Percentiles rank a stretch among this genome's conserved stretches.
Evolutionary conservation across 1,140 invertebrate genomes (phyloP).

Genomic region (Antheraea pernyi): DNA sequence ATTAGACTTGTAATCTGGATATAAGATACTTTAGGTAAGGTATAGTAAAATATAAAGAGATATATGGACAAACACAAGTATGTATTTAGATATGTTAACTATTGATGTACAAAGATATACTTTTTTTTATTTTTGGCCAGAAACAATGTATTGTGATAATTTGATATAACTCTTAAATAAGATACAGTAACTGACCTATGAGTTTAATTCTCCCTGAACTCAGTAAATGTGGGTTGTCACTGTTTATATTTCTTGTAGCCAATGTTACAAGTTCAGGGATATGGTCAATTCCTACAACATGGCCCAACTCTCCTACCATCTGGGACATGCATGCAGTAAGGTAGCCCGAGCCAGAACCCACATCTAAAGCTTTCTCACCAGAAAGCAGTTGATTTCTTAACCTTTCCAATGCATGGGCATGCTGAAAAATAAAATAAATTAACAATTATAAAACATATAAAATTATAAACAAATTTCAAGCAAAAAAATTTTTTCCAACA

Average conservation of each 20-base stretch:
- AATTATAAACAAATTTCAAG: too few relatives aligned
- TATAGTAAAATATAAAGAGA: too few relatives aligned
- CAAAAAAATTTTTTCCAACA: too few relatives aligned
- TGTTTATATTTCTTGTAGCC: constrained; percentile 88
- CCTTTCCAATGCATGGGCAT: constrained; percentile 96
- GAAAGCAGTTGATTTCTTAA: constrained; percentile 90
- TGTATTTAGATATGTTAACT: too few relatives aligned
- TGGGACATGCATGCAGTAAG: constrained; percentile 96
- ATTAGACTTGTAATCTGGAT: too few relatives aligned
- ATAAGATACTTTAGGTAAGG: too few relatives aligned
- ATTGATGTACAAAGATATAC: too few relatives aligned
- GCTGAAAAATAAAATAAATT: constrained; percentile 77
- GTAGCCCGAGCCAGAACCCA: constrained; percentile 97
- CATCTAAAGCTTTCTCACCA: constrained; percentile 92
- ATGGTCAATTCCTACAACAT: constrained; percentile 94
- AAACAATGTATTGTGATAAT: neutral
- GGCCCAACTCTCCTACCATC: constrained; percentile 90
- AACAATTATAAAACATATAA: neutral
- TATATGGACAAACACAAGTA: too few relatives aligned
- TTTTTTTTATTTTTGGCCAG: too few relatives aligned
- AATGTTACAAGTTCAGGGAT: constrained; percentile 90
- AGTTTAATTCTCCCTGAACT: constrained; percentile 84
- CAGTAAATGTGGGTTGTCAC: constrained; percentile 86
- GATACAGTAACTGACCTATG: constrained; percentile 79
- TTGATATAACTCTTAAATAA: constrained; percentile 5